Conservation (phyloP, 1,140 invertebrate species). For the Streblospio benedicti region DNA sequence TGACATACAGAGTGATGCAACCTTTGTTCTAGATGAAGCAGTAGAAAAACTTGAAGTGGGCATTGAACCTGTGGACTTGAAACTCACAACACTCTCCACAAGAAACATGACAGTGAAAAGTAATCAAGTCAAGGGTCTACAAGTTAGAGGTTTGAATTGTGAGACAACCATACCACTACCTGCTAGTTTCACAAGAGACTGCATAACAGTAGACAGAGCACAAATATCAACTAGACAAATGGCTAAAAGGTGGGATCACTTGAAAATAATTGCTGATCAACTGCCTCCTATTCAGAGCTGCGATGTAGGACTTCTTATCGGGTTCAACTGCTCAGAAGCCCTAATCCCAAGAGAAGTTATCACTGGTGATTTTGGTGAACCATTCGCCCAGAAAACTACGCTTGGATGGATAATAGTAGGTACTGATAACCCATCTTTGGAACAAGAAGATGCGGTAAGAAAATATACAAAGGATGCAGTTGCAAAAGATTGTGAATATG, state of each 20-base stretch:
- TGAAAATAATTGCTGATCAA: not conserved
- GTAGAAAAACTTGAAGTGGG: slow-evolving; percentile 1
- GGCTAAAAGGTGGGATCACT: slow-evolving; percentile 3
- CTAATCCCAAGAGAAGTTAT: not conserved
- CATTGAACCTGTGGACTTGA: not conserved
- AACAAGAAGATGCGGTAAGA: too few relatives aligned
- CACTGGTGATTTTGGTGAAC: not conserved
- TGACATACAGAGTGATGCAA: not conserved
- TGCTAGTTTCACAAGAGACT: not conserved
- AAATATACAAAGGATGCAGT: too few relatives aligned
- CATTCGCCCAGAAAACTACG: slow-evolving; percentile 1
- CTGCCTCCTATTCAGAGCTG: slow-evolving; percentile 6
- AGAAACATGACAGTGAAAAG: not conserved
- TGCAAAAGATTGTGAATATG: too few relatives aligned
- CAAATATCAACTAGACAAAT: slow-evolving; percentile 4
- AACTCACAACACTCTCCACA: not conserved
- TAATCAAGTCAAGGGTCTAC: not conserved
- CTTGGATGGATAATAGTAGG: not conserved
- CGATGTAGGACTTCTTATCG: slow-evolving; percentile 5
- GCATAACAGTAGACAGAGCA: not conserved
- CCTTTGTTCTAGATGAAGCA: slow-evolving; percentile 1
- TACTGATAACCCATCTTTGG: too few relatives aligned
- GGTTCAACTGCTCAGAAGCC: slow-evolving; percentile 2
- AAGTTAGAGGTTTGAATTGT: not conserved
- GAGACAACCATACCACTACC: not conserved